Evolutionary conservation across 2,888 invertebrate genomes (phyloP), one percentile per base, ranked within the genome.

Genomic region (Amphimallon solstitiale): DNA sequence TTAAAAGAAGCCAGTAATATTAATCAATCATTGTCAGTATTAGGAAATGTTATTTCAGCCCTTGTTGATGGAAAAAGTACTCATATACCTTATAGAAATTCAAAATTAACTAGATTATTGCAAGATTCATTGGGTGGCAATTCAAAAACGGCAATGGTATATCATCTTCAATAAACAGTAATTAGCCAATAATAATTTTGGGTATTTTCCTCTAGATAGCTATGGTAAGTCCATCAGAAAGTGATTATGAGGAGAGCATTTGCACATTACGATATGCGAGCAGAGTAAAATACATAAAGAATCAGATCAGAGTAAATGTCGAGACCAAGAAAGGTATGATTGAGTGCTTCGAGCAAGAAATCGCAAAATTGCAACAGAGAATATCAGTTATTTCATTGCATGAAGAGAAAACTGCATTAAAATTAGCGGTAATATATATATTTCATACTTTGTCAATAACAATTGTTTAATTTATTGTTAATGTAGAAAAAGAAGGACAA

Each of bases 21-120:
- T 73, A 98, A 98, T 86, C 88, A 98, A 69, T 98, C 98, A 0
- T 87, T 99, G 0, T 98, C 98, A 0, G 98, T 97, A 0, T 85
- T 99, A 62, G 98, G 98, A 21, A 98, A 98, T 83, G 99, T 99
- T 1, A 99, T 99, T 74, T 97, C 98, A 2, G 97, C 99, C 1
- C 85, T 99, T 70, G 98, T 98, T 1, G 98, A 99, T 84, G 97
- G 97, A 46, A 98, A 97, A 84, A 94, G 94, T 74, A 94, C 93
- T 0, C 98, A 99, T 82, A 95, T 99, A 74, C 99, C 99, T 0
- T 99, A 99, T 83, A 87, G 99, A 74, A 98, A 99, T 85, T 97
- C 97, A 0, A 99, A 99, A 83, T 84, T 99, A 34, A 99, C 99
- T 0, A 83, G 97, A 9, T 83, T 97, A 35, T 85, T 99, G 67